These are phyloP conservation scores for Meloidogyne floridensis DNA, from an alignment of 1,140 invertebrate genomes.

Conservation along the genomic window DNA sequence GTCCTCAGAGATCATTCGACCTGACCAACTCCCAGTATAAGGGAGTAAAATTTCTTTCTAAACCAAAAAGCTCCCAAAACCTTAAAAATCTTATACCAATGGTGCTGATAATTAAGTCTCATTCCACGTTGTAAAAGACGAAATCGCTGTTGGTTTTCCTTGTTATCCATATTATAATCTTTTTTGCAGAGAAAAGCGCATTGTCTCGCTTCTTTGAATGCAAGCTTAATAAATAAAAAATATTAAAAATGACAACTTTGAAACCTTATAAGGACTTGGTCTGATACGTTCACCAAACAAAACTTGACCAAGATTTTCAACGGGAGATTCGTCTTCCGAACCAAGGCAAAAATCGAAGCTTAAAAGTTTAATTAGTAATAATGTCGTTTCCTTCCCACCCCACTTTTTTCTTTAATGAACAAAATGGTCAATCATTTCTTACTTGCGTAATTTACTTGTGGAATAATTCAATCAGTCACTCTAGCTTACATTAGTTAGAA, in stretches of 20 bases:
- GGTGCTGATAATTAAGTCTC: slow-evolving; percentile 94
- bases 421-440: too few relatives aligned
- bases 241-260: slow-evolving; percentile 2
- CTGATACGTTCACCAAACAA: slow-evolving; percentile 95
- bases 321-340: slow-evolving; percentile 77
- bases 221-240: slow-evolving; percentile 67
- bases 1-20: too few relatives aligned
- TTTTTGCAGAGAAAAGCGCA: slow-evolving; percentile 78
- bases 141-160: slow-evolving; percentile 75
- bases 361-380: slow-evolving; percentile 31
- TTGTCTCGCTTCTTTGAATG: slow-evolving; percentile 73
- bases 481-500: too few relatives aligned
- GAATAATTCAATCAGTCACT: too few relatives aligned
- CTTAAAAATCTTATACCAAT: slow-evolving; percentile 75
- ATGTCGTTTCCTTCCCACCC: too few relatives aligned
- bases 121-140: slow-evolving; percentile 85
- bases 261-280: slow-evolving; percentile 82
- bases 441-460: too few relatives aligned
- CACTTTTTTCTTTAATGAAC: too few relatives aligned
- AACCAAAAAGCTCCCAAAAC: not conserved
- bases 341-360: slow-evolving; percentile 87
- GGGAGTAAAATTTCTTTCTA: not conserved
- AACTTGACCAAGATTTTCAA: slow-evolving; percentile 96
- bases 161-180: slow-evolving; percentile 74
- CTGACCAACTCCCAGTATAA: too few relatives aligned